phyloP scores from a whole-genome alignment of 2,888 invertebrate genomes.

The Rotaria sp. region DNA sequence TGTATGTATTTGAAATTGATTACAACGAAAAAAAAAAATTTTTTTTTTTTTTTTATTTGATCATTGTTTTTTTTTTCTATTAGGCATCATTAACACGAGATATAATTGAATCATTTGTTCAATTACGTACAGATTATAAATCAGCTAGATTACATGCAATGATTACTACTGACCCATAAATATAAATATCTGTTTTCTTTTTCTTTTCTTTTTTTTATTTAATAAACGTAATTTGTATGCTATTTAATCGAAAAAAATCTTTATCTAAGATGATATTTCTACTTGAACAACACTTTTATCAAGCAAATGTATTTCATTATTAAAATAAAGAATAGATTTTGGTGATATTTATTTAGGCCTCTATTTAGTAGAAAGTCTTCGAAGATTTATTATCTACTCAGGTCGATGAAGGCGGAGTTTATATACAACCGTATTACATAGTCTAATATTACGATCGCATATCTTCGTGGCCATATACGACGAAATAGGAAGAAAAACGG shows the following conservation, averaged over 20 bases:
- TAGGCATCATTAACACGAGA: slow-evolving; percentile 33
- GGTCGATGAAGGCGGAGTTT: no score
- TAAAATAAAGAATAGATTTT: no score
- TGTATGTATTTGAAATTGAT: neutral
- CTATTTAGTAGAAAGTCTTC: no score
- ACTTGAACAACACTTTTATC: no score
- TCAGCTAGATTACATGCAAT: neutral
- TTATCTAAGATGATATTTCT: no score
- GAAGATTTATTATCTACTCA: no score
- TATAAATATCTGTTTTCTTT: neutral
- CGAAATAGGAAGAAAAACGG: no score
- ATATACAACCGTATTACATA: no score
- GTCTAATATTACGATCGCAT: no score
- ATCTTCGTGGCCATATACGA: no score
- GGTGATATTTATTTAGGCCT: no score
- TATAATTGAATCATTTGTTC: slow-evolving; percentile 38
- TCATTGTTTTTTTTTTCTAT: neutral
- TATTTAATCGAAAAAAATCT: neutral
- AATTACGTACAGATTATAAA: slow-evolving; percentile 34
- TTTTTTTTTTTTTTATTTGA: neutral
- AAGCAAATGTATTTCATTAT: no score
- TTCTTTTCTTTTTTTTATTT: neutral
- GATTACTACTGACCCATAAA: neutral
- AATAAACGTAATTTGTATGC: slow-evolving; percentile 10
- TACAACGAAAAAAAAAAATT: neutral